A percentile compares a stretch with the other conserved stretches of the same genome.
phyloP scores from a whole-genome alignment of 1,140 invertebrate species.

The Papilio aristodemus region DNA sequence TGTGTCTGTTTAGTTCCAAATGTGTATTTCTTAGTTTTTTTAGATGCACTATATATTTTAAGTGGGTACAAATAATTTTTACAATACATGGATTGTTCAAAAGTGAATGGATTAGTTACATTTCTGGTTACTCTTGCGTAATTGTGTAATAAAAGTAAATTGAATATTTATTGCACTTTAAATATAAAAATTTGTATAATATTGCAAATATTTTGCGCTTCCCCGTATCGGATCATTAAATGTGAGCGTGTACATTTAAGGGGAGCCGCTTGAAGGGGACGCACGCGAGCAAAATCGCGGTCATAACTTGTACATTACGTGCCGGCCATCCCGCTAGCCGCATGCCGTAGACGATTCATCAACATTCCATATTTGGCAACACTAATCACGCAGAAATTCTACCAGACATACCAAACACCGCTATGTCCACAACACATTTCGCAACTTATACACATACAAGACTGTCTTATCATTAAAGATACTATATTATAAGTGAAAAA shows the following conservation, averaged over 20 bases:
- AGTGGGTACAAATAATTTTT: too few relatives aligned
- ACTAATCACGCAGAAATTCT: slow-evolving; percentile 45
- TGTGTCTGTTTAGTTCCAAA: slow-evolving; percentile 57
- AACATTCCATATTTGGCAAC: slow-evolving; percentile 47
- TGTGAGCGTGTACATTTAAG: not conserved
- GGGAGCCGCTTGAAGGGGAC: slow-evolving; percentile 18
- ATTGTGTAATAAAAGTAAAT: too few relatives aligned
- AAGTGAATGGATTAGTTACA: too few relatives aligned
- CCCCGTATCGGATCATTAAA: not conserved
- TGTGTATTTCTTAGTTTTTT: slow-evolving; percentile 22
- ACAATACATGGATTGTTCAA: too few relatives aligned
- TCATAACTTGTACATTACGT: slow-evolving; percentile 27
- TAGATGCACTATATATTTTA: too few relatives aligned
- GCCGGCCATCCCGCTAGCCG: slow-evolving; percentile 34
- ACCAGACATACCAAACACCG: slow-evolving; percentile 42
- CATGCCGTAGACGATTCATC: slow-evolving; percentile 43
- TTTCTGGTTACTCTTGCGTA: too few relatives aligned
- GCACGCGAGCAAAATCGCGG: not conserved
- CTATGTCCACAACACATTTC: slow-evolving; percentile 49
- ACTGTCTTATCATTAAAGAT: not conserved
- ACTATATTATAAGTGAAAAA: too few relatives aligned
- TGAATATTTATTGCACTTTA: too few relatives aligned
- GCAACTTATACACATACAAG: slow-evolving; percentile 34
- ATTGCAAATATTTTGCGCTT: not conserved
- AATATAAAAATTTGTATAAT: not conserved